A percentile compares a stretch with the other conserved stretches of the same genome.
Evolutionary conservation across 2,113 vertebrate genomes (phyloP).

Genomic region (Entomyzon cyanotis): DNA sequence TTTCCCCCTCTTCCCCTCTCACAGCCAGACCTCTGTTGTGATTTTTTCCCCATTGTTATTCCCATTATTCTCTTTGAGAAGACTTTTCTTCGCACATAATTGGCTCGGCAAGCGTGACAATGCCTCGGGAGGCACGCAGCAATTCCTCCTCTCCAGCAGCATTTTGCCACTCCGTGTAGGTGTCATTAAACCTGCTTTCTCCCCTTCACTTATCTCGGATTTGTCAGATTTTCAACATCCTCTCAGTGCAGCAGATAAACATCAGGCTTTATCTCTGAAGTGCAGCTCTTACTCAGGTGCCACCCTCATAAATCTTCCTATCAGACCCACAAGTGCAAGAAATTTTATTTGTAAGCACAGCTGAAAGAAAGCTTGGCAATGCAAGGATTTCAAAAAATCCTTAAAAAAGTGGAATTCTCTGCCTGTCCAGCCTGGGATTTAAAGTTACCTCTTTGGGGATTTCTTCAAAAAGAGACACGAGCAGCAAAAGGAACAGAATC

Average conservation of each 20-base stretch:
- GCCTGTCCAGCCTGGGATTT: background rate
- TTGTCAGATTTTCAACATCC: slow-evolving; percentile 34
- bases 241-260: background rate
- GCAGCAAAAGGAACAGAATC: background rate
- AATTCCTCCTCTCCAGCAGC: background rate
- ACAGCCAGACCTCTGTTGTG: background rate
- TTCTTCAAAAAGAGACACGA: background rate
- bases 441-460: background rate
- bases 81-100: background rate
- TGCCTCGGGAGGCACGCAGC: background rate
- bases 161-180: slow-evolving; percentile 25
- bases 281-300: slow-evolving; percentile 7
- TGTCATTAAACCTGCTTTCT: slow-evolving; percentile 21
- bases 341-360: background rate
- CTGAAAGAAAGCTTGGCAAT: background rate
- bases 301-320: background rate
- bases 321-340: background rate
- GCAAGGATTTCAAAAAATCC: background rate
- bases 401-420: background rate
- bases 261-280: background rate
- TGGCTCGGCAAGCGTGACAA: slow-evolving; percentile 28
- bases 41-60: background rate
- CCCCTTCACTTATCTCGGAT: background rate
- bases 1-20: background rate
- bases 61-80: background rate